Evolutionary conservation across 2,113 vertebrate species (phyloP).

Genomic region (Telmatochromis sp.): DNA sequence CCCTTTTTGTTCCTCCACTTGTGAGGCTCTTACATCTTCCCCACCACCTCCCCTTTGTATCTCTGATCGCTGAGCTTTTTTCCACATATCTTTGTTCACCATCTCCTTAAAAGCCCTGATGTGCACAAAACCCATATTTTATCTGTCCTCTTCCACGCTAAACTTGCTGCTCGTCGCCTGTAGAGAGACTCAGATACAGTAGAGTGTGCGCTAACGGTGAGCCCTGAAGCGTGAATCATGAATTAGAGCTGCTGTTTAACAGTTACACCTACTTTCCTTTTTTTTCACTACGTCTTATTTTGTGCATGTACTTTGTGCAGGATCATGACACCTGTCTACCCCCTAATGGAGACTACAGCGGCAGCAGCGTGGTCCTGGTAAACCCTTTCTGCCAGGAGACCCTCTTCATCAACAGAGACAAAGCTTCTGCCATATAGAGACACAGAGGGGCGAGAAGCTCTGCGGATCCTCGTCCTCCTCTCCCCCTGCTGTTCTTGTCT

Average conservation of each 20-base stretch:
- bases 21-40: not conserved
- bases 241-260: not conserved
- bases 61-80: not conserved
- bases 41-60: not conserved
- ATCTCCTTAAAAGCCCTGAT: not conserved
- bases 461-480: slow-evolving; percentile 70
- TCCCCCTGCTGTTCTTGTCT: slow-evolving; percentile 73
- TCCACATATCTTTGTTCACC: slow-evolving; percentile 6
- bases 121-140: not conserved
- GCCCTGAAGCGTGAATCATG: not conserved
- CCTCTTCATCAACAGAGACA: slow-evolving; percentile 88
- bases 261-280: not conserved
- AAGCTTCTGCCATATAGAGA: slow-evolving; percentile 84
- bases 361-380: slow-evolving; percentile 93
- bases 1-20: not conserved
- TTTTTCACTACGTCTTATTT: not conserved
- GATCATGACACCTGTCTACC: slow-evolving; percentile 91
- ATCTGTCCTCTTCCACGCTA: not conserved
- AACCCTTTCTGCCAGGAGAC: slow-evolving; percentile 98
- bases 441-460: slow-evolving; percentile 25
- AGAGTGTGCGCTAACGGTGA: not conserved
- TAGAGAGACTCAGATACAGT: slow-evolving; percentile 5
- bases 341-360: slow-evolving; percentile 89
- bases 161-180: not conserved
- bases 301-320: slow-evolving; percentile 57